These are phyloP conservation scores for Caenorhabditis uteleia DNA, from an alignment of 2,888 invertebrate species.

Conservation along the genomic window DNA sequence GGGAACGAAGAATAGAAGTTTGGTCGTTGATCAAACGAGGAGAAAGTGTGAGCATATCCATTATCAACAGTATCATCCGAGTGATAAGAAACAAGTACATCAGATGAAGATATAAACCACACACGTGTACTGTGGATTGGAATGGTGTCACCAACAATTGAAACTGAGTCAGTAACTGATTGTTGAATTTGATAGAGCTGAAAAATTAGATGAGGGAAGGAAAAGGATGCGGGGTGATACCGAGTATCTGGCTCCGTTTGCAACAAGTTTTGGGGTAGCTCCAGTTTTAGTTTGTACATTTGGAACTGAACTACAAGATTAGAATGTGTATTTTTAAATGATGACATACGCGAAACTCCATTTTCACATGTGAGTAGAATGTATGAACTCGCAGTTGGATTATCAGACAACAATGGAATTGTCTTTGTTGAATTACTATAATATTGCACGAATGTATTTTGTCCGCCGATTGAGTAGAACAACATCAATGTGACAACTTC, in stretches of 20 bases:
- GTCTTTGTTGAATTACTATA: conserved; percentile 23
- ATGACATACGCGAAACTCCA: conserved; percentile 6
- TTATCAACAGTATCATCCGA: conserved; percentile 30
- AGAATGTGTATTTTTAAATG: neutral
- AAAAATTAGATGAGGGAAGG: neutral
- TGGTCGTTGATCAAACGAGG: conserved; percentile 19
- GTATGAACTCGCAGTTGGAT: conserved; percentile 9
- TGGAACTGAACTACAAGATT: conserved; percentile 8
- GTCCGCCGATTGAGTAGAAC: conserved; percentile 15
- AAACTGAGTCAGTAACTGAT: conserved; percentile 9
- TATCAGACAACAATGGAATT: conserved; percentile 25
- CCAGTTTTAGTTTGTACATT: conserved; percentile 20
- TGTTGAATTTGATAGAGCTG: conserved; percentile 15
- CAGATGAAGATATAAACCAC: conserved; percentile 20
- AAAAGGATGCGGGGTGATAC: no score
- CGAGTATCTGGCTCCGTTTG: conserved; percentile 15
- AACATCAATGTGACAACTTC: conserved; percentile 13
- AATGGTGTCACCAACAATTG: conserved; percentile 12
- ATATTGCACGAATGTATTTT: conserved; percentile 31
- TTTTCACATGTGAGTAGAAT: conserved; percentile 24
- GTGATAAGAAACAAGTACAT: conserved; percentile 27
- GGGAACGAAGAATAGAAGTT: conserved; percentile 22
- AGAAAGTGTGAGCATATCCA: conserved; percentile 32
- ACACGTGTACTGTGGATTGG: conserved; percentile 30
- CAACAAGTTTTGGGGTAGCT: conserved; percentile 5